A percentile compares a stretch with the other conserved stretches of the same genome.
Evolutionary conservation across 2,888 invertebrate species (phyloP).

Genomic region (Lypha dubia): DNA sequence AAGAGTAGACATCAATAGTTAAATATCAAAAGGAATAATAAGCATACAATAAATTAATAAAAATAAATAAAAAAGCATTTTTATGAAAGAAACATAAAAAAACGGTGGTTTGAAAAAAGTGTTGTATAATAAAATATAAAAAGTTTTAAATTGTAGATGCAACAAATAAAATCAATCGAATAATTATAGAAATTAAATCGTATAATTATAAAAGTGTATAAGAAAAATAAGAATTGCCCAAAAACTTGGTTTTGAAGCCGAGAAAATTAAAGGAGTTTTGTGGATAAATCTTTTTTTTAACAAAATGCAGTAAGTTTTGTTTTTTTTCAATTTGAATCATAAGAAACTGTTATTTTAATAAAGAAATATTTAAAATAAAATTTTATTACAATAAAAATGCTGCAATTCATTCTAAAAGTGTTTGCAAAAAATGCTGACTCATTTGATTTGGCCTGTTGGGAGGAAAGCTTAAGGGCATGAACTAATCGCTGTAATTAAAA

Average conservation of each 20-base stretch:
- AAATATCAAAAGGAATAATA: conserved; percentile 63
- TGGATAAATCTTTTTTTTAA: conserved; percentile 47
- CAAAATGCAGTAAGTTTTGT: conserved; percentile 67
- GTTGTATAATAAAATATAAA: conserved; percentile 7
- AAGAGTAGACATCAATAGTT: conserved; percentile 80
- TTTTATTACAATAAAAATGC: conserved; percentile 41
- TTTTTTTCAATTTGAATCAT: not conserved
- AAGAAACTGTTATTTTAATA: not conserved
- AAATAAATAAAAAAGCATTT: conserved; percentile 5
- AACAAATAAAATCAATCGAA: not conserved
- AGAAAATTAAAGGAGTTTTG: conserved; percentile 41
- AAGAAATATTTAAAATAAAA: not conserved
- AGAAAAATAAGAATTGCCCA: not conserved
- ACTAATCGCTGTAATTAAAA: conserved; percentile 14
- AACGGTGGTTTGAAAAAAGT: conserved; percentile 6
- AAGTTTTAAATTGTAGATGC: not conserved
- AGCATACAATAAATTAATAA: conserved; percentile 29
- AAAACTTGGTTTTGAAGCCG: conserved; percentile 17
- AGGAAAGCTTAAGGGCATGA: conserved; percentile 50
- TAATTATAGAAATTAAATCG: not conserved
- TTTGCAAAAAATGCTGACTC: conserved; percentile 42
- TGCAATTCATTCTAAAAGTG: conserved; percentile 56
- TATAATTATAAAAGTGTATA: conserved; percentile 1
- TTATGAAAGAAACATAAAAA: conserved; percentile 3
- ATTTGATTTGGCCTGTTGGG: not conserved